A percentile compares a stretch with the other conserved stretches of the same genome.
Evolutionary conservation across 2,888 invertebrate genomes (phyloP).

Genomic region (Neuroscelio doddi): DNA sequence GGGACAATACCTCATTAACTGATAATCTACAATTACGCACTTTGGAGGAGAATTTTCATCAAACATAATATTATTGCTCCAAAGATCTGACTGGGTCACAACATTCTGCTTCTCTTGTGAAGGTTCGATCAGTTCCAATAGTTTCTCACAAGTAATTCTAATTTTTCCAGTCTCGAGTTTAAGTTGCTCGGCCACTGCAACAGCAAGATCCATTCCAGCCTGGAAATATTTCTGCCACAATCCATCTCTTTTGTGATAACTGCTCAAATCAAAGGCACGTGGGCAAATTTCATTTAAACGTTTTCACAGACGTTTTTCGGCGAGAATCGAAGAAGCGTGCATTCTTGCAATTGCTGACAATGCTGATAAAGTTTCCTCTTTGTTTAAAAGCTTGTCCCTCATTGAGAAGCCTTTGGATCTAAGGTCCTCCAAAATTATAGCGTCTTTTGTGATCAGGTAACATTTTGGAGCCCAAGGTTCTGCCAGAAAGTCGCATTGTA

Average conservation of each 20-base stretch:
- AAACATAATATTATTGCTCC: slow-evolving; percentile 79
- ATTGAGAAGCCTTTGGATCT: slow-evolving; percentile 56
- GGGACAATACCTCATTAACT: slow-evolving; percentile 75
- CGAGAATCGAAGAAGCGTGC: slow-evolving; percentile 62
- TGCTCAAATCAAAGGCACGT: slow-evolving; percentile 43
- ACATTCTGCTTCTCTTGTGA: slow-evolving; percentile 64
- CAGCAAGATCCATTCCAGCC: slow-evolving; percentile 12
- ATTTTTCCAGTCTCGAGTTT: slow-evolving; percentile 30
- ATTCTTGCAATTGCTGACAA: slow-evolving; percentile 58
- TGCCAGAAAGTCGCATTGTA: slow-evolving; percentile 59
- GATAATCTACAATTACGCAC: slow-evolving; percentile 81
- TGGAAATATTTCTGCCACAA: slow-evolving; percentile 27
- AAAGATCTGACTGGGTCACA: slow-evolving; percentile 77
- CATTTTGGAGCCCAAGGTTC: slow-evolving; percentile 63
- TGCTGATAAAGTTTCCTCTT: slow-evolving; percentile 54
- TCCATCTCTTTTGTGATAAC: slow-evolving; percentile 44
- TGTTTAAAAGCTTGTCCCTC: slow-evolving; percentile 44
- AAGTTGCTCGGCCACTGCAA: slow-evolving; percentile 53
- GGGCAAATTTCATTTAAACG: slow-evolving; percentile 55
- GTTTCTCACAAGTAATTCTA: slow-evolving; percentile 16
- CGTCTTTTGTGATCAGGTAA: slow-evolving; percentile 58
- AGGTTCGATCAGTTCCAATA: slow-evolving; percentile 25
- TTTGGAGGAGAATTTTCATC: slow-evolving; percentile 72
- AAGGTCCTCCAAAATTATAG: slow-evolving; percentile 71
- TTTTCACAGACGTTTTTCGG: slow-evolving; percentile 55